Base-by-base conservation (phyloP, 2,797 vertebrate genomes). In the Aphelocoma californica region DNA sequence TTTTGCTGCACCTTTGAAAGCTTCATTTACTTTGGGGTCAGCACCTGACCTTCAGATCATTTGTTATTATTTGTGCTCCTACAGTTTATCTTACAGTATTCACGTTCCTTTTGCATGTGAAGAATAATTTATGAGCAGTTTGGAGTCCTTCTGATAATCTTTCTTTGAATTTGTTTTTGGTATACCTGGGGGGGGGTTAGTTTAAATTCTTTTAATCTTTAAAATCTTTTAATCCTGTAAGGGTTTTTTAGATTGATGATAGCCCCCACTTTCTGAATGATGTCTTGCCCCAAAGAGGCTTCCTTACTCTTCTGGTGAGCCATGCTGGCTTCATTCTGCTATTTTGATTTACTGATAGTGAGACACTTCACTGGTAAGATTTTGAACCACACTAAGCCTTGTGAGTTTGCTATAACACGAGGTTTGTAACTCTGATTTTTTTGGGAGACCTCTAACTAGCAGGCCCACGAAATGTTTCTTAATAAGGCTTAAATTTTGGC, bases 201-300 rank as follows among this genome's bases (percentile, higher is more conserved):
- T 54, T 81, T 54, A 66, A 53, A 24, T 31, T 19, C 15, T 57
- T 75, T 50, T 19, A 32, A 34, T 40, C 13, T 5, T 81, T 54
- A 66, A 53, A 24, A 28, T 19, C 13, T 57, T 75, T 50, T 21
- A 34, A 34, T 40, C 13, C 6, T 16, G 0, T 26, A 5, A 28
- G 5, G 2, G 0, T 28, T 19, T 83, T 50, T 38, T 0, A 7
- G 47, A 18, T 12, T 53, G 12, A 12, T 54, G 10, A 18, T 6
- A 74, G 18, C 4, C 9, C 4, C 12, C 54, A 26, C 7, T 85
- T 81, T 73, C 28, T 66, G 44, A 45, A 21, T 36, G 8, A 21
- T 32, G 31, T 12, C 16, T 80, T 58, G 24, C 24, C 56, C 56
- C 16, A 9, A 8, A 86, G 45, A 42, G 5, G 5, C 21, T 62